Evolutionary conservation across 2,797 vertebrate genomes (phyloP).

Genomic region (Anguilla pacifica): DNA sequence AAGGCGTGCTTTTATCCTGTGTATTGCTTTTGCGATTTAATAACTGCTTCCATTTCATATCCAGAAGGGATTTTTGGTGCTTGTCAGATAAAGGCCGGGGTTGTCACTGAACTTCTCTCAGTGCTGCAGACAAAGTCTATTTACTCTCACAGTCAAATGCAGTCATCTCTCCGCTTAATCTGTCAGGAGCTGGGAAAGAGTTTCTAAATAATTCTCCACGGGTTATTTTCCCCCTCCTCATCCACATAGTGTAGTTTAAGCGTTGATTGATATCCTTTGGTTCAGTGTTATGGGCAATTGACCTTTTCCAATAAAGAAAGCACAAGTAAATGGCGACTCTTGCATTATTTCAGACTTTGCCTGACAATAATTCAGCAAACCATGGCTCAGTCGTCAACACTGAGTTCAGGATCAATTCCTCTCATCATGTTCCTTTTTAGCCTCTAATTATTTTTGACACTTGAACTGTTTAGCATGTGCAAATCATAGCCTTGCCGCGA

Average conservation of each 20-base stretch:
- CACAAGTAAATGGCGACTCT: conserved; percentile 53
- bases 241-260: conserved; percentile 51
- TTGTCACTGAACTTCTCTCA: conserved; percentile 65
- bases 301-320: conserved; percentile 58
- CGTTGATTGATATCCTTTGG: conserved; percentile 68
- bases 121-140: conserved; percentile 61
- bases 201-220: conserved; percentile 47
- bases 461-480: conserved; percentile 60
- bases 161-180: conserved; percentile 55
- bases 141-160: conserved; percentile 54
- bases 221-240: conserved; percentile 57
- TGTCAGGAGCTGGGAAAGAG: conserved; percentile 55
- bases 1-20: conserved; percentile 53
- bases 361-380: conserved; percentile 71
- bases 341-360: conserved; percentile 63
- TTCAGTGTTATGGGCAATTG: conserved; percentile 61
- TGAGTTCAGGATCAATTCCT: conserved; percentile 56
- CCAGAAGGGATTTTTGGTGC: conserved; percentile 55
- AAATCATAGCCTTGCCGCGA: conserved; percentile 46
- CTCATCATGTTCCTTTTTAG: conserved; percentile 41
- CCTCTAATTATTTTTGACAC: conserved; percentile 62
- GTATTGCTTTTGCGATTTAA: conserved; percentile 64
- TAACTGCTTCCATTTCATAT: conserved; percentile 66
- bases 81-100: conserved; percentile 69
- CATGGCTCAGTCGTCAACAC: conserved; percentile 58